Evolutionary conservation across 2,888 invertebrate species (phyloP).

Genomic region (Hipparchia sbordonii): DNA sequence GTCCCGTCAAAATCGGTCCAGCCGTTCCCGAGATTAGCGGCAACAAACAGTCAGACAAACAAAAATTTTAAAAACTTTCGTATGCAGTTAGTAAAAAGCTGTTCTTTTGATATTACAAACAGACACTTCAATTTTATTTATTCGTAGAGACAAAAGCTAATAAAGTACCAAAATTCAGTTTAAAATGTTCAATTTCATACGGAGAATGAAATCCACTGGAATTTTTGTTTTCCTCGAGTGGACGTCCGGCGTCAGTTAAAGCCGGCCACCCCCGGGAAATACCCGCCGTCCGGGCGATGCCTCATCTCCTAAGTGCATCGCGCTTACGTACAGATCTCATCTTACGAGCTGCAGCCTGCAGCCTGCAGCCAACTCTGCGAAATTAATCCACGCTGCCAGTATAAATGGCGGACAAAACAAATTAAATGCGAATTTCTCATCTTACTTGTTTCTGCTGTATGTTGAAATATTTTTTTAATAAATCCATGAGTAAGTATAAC

Average conservation of each 20-base stretch:
- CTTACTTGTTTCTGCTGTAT: not conserved
- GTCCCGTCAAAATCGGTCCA: too few species aligned
- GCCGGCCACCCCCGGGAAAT: constrained; percentile 24
- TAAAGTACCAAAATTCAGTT: not conserved
- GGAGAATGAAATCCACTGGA: not conserved
- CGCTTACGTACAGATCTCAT: constrained; percentile 13
- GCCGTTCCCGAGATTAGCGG: too few species aligned
- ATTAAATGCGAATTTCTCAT: not conserved
- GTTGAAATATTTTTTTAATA: not conserved
- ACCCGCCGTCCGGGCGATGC: constrained; percentile 15
- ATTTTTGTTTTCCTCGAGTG: not conserved
- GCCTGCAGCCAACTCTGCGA: constrained; percentile 1
- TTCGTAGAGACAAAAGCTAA: not conserved
- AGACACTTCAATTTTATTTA: too few species aligned
- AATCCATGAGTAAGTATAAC: too few species aligned
- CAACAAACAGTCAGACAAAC: too few species aligned
- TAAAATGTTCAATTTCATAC: constrained; percentile 3
- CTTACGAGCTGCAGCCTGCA: not conserved
- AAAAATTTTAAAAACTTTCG: too few species aligned
- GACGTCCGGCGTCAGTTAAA: constrained; percentile 15
- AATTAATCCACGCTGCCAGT: constrained; percentile 6
- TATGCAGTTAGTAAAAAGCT: too few species aligned
- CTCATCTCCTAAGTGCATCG: constrained; percentile 31
- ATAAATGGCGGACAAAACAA: constrained; percentile 13
- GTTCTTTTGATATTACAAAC: too few species aligned